Conservation (phyloP, 2,113 vertebrate genomes). For the Neotragus pygmaeus region DNA sequence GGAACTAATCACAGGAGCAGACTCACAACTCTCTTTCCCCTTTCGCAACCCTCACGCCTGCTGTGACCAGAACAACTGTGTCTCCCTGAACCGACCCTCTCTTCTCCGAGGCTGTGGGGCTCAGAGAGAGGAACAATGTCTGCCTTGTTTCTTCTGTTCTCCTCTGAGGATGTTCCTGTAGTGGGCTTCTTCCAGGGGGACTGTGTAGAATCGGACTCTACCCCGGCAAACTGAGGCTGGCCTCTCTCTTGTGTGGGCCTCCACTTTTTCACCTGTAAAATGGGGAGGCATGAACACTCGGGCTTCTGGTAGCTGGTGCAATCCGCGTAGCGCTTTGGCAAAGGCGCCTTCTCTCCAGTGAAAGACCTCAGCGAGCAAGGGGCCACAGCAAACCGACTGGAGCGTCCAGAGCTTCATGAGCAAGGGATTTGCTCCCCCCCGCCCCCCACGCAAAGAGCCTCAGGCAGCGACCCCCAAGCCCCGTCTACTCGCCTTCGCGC, state of each 20-base stretch:
- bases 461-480: background rate
- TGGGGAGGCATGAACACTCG: background rate
- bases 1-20: background rate
- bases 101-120: no score
- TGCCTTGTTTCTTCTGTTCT: background rate
- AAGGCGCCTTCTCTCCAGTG: background rate
- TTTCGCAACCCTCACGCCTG: background rate
- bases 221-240: background rate
- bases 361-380: background rate
- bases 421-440: background rate
- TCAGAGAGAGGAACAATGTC: background rate
- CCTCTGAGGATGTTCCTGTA: background rate
- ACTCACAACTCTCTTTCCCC: no score
- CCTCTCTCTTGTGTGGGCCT: background rate
- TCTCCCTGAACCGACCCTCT: background rate
- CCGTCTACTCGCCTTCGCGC: background rate
- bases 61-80: no score
- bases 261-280: background rate
- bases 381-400: background rate
- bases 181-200: background rate
- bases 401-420: background rate
- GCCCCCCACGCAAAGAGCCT: background rate
- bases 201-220: fast-evolving
- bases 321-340: background rate
- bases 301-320: background rate